phyloP scores from a whole-genome alignment of 1,140 invertebrate species.

The Bursaphelenchus mucronatus region DNA sequence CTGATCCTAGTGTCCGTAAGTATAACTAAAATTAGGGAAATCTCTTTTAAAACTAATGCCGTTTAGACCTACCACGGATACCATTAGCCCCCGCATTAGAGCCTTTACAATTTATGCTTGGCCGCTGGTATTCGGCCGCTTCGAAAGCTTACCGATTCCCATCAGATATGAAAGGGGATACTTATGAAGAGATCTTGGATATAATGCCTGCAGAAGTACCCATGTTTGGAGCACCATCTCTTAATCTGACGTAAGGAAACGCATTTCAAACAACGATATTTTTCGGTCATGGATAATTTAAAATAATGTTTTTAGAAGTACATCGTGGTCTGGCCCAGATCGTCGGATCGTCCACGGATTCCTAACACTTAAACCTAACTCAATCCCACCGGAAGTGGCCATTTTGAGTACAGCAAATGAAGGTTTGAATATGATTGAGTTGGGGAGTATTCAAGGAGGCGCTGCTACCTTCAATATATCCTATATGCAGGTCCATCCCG shows the following conservation, averaged over 20 bases:
- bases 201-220: slow-evolving; percentile 57
- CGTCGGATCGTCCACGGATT: slow-evolving; percentile 54
- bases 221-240: slow-evolving; percentile 60
- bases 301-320: slow-evolving; percentile 44
- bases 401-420: slow-evolving; percentile 60
- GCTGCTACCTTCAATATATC: slow-evolving; percentile 58
- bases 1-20: slow-evolving; percentile 53
- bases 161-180: slow-evolving; percentile 51
- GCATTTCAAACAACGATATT: not conserved
- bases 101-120: slow-evolving; percentile 59
- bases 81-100: slow-evolving; percentile 57
- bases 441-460: slow-evolving; percentile 55
- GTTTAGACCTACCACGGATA: slow-evolving; percentile 54
- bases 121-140: slow-evolving; percentile 59
- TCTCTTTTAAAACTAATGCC: slow-evolving; percentile 6
- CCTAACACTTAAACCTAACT: slow-evolving; percentile 56
- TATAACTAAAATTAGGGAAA: not conserved
- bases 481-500: slow-evolving; percentile 60
- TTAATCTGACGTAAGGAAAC: slow-evolving; percentile 54
- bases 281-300: not conserved
- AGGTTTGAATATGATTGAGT: slow-evolving; percentile 59
- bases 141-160: slow-evolving; percentile 54
- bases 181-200: slow-evolving; percentile 60
- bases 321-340: slow-evolving; percentile 49
- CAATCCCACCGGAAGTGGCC: slow-evolving; percentile 55